These are phyloP conservation scores for Callyntrura guangdongensis DNA, from an alignment of 2,888 invertebrate species.

Conservation along the genomic window DNA sequence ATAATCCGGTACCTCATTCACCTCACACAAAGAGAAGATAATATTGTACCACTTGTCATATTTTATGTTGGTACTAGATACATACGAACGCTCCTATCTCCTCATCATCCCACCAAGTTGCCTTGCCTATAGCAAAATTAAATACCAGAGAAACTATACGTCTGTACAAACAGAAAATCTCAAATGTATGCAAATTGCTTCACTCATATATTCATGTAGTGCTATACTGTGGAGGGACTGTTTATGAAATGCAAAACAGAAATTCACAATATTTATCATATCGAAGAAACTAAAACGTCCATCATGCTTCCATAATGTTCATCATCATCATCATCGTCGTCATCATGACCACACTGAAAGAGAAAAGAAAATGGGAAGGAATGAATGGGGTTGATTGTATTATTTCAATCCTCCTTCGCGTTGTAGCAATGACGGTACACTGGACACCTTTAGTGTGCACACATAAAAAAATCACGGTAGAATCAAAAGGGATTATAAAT, in stretches of 20 bases:
- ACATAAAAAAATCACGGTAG: neutral
- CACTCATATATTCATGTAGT: too few relatives aligned
- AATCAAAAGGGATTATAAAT: neutral
- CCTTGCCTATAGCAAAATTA: constrained; percentile 49
- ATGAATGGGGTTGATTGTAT: constrained; percentile 35
- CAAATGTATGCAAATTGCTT: constrained; percentile 35
- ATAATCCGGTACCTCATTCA: constrained; percentile 62
- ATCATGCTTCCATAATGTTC: constrained; percentile 7
- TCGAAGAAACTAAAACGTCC: neutral
- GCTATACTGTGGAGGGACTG: neutral
- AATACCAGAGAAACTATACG: constrained; percentile 6
- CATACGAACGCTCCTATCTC: neutral
- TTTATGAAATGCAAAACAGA: constrained; percentile 3
- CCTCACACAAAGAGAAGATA: constrained; percentile 49
- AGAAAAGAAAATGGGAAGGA: constrained; percentile 15
- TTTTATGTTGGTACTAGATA: constrained; percentile 19
- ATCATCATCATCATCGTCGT: neutral
- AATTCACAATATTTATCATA: constrained; percentile 24
- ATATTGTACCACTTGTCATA: constrained; percentile 54
- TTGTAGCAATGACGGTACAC: constrained; percentile 15
- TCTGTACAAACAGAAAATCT: constrained; percentile 1
- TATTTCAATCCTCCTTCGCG: constrained; percentile 5
- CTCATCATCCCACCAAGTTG: constrained; percentile 35
- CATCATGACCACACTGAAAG: constrained; percentile 2
- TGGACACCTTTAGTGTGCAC: constrained; percentile 25